A percentile compares a stretch with the other conserved stretches of the same genome.
These are phyloP conservation scores for Tapirus indicus DNA, from an alignment of 2,797 vertebrate genomes.

Conservation along the genomic window DNA sequence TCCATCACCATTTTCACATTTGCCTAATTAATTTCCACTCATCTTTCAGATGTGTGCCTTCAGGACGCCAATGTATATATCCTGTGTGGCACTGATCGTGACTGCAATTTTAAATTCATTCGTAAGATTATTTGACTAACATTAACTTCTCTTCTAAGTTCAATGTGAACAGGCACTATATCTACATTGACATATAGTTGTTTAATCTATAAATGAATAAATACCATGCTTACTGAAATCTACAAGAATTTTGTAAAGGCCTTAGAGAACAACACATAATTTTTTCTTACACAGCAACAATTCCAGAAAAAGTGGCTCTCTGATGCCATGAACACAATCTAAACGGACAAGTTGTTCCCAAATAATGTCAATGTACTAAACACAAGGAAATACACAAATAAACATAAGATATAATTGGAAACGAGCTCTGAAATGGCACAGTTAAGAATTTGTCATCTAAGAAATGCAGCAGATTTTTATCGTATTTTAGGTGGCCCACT, in stretches of 20 bases:
- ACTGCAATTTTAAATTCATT: constrained; percentile 32
- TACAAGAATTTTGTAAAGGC: not conserved
- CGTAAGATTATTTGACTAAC: constrained; percentile 29
- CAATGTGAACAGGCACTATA: constrained; percentile 9
- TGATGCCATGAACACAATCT: not conserved
- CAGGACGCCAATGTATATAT: not conserved
- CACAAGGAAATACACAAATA: constrained; percentile 50
- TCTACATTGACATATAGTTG: not conserved
- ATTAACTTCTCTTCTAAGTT: constrained; percentile 39
- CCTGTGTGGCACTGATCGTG: not conserved
- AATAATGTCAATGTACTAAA: not conserved
- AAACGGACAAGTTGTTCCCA: constrained; percentile 28
- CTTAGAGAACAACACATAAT: not conserved
- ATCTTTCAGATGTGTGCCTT: not conserved
- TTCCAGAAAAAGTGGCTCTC: constrained; percentile 7
- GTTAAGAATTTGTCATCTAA: constrained; percentile 39
- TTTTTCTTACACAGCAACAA: not conserved
- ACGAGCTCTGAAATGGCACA: constrained; percentile 7
- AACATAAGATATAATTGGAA: constrained; percentile 14
- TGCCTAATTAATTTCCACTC: not conserved
- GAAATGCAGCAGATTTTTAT: constrained; percentile 37
- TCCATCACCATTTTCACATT: not conserved
- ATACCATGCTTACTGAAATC: not conserved
- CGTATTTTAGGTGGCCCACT: not conserved
- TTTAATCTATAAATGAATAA: constrained; percentile 36